A percentile compares a stretch with the other conserved stretches of the same genome.
Conservation (phyloP, 2,797 vertebrate species). For the Nothura maculosa region DNA sequence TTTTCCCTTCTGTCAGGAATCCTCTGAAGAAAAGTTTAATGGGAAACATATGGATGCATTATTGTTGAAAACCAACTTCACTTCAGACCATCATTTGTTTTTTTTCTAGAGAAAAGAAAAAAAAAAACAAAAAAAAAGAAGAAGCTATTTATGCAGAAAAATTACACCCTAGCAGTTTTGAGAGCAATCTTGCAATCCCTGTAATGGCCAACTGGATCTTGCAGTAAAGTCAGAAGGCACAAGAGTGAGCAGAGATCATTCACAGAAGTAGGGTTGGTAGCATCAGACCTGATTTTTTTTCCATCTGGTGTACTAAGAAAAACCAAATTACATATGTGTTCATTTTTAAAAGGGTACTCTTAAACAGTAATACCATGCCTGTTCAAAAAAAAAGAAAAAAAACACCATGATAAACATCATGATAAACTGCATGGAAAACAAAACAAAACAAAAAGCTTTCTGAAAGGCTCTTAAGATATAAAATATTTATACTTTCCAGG, state of each 20-base stretch:
- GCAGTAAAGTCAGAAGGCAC: background rate
- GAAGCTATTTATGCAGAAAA: conserved; percentile 8
- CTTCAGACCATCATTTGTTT: conserved; percentile 6
- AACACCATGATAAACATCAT: background rate
- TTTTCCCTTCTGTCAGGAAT: background rate
- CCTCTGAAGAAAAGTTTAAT: conserved; percentile 8
- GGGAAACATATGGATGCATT: background rate
- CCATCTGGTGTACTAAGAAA: background rate
- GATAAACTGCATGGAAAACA: background rate
- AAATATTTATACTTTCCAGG: conserved; percentile 41
- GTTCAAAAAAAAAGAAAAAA: background rate
- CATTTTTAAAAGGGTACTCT: background rate
- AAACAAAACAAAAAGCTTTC: background rate
- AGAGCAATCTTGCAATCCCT: background rate
- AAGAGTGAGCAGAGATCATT: background rate
- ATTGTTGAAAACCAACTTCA: background rate
- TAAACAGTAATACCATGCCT: background rate
- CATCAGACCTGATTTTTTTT: background rate
- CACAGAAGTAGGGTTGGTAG: background rate
- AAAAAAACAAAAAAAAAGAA: no score
- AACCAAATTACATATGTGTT: background rate
- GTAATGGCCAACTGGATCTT: background rate
- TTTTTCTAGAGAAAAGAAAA: background rate
- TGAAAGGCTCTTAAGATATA: conserved; percentile 46
- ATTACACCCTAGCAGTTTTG: background rate